A percentile compares a stretch with the other conserved stretches of the same genome.
phyloP scores from a whole-genome alignment of 2,113 vertebrate species.

The Conger conger region DNA sequence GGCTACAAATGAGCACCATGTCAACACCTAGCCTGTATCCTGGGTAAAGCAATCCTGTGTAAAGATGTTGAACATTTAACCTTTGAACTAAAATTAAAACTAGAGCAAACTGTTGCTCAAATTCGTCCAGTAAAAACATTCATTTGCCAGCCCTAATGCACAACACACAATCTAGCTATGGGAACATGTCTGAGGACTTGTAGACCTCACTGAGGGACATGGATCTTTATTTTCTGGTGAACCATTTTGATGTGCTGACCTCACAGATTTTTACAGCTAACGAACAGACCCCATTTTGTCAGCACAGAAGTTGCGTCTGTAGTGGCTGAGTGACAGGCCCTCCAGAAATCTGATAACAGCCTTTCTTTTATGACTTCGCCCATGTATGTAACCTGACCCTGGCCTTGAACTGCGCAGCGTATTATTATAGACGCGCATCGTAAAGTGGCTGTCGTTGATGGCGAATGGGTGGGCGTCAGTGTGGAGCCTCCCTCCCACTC shows the following conservation, averaged over 20 bases:
- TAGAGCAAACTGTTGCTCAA: background rate
- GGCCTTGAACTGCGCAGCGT: background rate
- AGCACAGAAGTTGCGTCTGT: background rate
- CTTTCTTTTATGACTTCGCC: background rate
- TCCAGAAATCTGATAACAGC: background rate
- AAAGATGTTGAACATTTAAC: background rate
- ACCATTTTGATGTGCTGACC: conserved; percentile 37
- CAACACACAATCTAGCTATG: conserved; percentile 14
- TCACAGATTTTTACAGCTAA: conserved; percentile 20
- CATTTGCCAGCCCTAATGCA: background rate
- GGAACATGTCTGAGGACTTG: conserved; percentile 27
- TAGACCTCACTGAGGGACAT: conserved; percentile 33
- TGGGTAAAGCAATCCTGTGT: background rate
- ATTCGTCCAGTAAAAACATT: background rate
- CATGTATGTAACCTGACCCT: background rate
- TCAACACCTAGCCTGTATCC: background rate
- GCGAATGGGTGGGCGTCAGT: background rate
- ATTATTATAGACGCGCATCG: background rate
- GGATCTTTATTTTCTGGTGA: conserved; percentile 30
- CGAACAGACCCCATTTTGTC: background rate
- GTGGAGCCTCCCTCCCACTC: background rate
- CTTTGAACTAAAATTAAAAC: background rate
- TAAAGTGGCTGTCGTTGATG: background rate
- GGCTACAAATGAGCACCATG: background rate
- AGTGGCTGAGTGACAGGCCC: background rate